phyloP scores from a whole-genome alignment of 2,113 vertebrate species.

The Cavia porcellus region DNA sequence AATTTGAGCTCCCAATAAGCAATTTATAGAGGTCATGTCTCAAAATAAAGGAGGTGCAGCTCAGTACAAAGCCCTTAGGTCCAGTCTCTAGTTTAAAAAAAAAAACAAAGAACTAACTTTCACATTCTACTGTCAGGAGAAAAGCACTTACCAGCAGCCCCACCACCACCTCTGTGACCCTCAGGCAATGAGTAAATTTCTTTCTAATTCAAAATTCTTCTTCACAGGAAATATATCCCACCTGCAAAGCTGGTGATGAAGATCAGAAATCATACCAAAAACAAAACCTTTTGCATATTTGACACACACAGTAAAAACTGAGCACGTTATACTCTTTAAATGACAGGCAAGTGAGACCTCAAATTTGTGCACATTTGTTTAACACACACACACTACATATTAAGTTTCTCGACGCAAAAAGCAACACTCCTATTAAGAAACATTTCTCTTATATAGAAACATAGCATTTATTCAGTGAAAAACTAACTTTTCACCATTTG shows the following conservation, averaged over 20 bases:
- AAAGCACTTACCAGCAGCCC: neutral
- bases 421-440: neutral
- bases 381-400: neutral
- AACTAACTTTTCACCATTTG: conserved; percentile 11
- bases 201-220: neutral
- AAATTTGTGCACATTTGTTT: neutral
- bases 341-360: neutral
- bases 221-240: neutral
- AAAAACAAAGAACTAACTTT: neutral
- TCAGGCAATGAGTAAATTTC: neutral
- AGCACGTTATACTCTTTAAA: neutral
- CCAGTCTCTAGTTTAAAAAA: neutral
- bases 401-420: neutral
- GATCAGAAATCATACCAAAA: neutral
- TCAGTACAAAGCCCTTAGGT: neutral
- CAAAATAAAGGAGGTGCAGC: neutral
- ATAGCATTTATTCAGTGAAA: conserved; percentile 57
- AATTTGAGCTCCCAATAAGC: neutral
- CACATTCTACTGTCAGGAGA: neutral
- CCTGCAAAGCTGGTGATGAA: neutral
- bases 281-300: neutral
- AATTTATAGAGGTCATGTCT: neutral
- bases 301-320: neutral
- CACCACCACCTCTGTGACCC: neutral
- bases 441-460: conserved; percentile 47